These are phyloP conservation scores for Fragum fragum DNA, from an alignment of 2,888 invertebrate genomes.

Conservation along the genomic window DNA sequence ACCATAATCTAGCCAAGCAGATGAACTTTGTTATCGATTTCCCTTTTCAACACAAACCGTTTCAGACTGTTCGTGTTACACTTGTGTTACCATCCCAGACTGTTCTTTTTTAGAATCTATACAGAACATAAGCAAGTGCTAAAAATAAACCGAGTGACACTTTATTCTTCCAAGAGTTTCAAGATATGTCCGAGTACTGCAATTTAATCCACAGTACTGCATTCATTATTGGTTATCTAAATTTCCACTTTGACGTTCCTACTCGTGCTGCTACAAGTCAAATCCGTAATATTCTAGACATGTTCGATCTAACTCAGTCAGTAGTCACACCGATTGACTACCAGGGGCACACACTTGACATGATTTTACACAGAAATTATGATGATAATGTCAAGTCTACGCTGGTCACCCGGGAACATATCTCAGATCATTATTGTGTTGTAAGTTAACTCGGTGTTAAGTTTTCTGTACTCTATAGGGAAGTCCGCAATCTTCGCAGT, in stretches of 20 bases:
- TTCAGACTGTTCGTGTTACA: constrained; percentile 6
- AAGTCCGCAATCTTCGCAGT: neutral
- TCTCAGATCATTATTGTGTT: neutral
- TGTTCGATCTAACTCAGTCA: neutral
- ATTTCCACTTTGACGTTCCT: neutral
- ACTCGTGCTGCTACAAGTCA: neutral
- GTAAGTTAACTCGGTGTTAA: neutral
- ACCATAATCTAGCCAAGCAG: neutral
- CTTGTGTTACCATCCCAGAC: neutral
- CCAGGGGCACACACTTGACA: neutral
- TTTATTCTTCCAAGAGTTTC: constrained; percentile 13
- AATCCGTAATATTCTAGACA: neutral
- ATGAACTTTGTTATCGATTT: neutral
- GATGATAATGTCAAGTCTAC: constrained; percentile 6
- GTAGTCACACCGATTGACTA: neutral
- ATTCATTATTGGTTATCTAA: neutral
- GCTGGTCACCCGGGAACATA: neutral
- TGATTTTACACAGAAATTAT: neutral
- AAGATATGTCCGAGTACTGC: neutral
- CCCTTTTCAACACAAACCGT: constrained; percentile 2
- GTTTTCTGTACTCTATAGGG: neutral
- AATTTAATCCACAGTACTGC: neutral
- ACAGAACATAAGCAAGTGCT: constrained; percentile 8
- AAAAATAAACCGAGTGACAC: constrained; percentile 16
- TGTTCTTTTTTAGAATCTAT: neutral